These are phyloP conservation scores for Puntigrus tetrazona DNA, from an alignment of 2,113 vertebrate species.

Conservation along the genomic window DNA sequence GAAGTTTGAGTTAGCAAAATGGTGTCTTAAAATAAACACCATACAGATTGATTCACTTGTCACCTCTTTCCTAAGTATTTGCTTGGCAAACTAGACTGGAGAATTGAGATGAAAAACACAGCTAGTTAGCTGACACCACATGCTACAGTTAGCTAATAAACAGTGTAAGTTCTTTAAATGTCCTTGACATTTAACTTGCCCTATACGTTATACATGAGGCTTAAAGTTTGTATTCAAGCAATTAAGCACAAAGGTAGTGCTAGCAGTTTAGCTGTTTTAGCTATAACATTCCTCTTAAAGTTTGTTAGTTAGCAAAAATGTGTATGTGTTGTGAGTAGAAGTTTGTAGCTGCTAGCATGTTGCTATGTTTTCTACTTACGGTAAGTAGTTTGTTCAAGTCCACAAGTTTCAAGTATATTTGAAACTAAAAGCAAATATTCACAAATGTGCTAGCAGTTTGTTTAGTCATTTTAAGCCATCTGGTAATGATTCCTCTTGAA, in stretches of 20 bases:
- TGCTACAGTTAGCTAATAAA: no score
- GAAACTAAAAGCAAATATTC: not conserved
- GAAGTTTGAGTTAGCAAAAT: not conserved
- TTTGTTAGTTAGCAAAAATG: no score
- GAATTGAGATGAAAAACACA: not conserved
- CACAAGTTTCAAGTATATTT: not conserved
- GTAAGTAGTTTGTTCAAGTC: not conserved
- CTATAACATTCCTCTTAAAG: no score
- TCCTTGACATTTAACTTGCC: no score
- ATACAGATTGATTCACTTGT: constrained; percentile 1
- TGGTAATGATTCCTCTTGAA: not conserved
- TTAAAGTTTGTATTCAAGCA: no score
- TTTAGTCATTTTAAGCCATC: not conserved
- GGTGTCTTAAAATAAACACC: constrained; percentile 2
- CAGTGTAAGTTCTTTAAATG: no score
- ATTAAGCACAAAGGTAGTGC: no score
- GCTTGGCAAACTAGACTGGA: not conserved
- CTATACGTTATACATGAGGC: no score
- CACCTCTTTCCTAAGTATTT: not conserved
- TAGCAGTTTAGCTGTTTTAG: no score
- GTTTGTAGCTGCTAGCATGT: not conserved
- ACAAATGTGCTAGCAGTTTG: not conserved
- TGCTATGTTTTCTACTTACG: not conserved
- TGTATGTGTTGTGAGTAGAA: not conserved
- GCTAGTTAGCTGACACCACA: not conserved